These are phyloP conservation scores for Pecten maximus DNA, from an alignment of 2,888 invertebrate genomes.

Conservation along the genomic window DNA sequence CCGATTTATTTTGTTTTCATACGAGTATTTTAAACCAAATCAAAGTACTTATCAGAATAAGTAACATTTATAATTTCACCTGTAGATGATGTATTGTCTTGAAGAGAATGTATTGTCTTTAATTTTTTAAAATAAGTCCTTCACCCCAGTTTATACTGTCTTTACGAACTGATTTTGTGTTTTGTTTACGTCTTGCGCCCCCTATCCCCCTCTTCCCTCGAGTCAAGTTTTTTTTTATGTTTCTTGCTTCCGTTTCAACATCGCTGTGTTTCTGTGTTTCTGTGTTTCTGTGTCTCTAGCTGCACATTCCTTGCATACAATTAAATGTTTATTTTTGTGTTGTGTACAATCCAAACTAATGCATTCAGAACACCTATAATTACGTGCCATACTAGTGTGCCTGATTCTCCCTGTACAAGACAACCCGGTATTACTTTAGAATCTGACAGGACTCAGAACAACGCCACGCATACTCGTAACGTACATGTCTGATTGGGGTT, in stretches of 20 bases:
- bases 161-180: too few species aligned
- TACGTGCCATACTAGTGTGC: neutral
- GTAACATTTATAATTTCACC: too few species aligned
- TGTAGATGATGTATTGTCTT: too few species aligned
- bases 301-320: neutral
- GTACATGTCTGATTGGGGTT: neutral
- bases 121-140: too few species aligned
- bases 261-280: neutral
- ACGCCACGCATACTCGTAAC: neutral
- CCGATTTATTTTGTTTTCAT: too few species aligned
- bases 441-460: neutral
- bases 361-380: neutral
- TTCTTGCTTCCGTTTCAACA: neutral
- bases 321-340: neutral
- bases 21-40: too few species aligned
- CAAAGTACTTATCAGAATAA: too few species aligned
- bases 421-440: neutral
- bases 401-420: neutral
- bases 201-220: too few species aligned
- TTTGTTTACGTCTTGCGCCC: too few species aligned
- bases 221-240: too few species aligned
- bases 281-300: neutral
- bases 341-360: neutral
- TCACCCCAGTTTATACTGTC: too few species aligned
- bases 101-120: too few species aligned